Evolutionary conservation across 1,140 invertebrate species (phyloP), one percentile per base, ranked within the genome.

Genomic region (Lepidurus arcticus): DNA sequence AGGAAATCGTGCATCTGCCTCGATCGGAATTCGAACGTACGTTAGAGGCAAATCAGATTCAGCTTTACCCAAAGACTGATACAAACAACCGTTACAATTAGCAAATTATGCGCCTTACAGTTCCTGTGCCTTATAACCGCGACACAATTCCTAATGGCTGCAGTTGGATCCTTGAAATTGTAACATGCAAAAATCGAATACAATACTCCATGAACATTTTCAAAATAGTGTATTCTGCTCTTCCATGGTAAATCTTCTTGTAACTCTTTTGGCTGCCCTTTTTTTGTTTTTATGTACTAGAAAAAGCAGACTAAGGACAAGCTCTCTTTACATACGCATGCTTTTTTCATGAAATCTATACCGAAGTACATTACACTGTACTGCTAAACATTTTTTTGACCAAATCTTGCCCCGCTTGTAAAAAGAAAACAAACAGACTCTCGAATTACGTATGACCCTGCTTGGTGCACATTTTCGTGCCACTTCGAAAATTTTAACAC

Each of bases 31-130:
- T 76, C 85, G 89, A 78, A 89, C 91, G 44, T 94, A 94, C 84
- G 91, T 90, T 13, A 85, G 93, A 73, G 93, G 93, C 21, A 94
- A 95, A 86, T 94, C 93, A 84, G 92, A 94, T 82, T 92, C 91
- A 81, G 92, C 92, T 47, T 85, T 94, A 81, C 92, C 92, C 21
- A 94, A 94, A 76, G 82, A 84, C 78, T 82, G 45, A 44, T 73
- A 65, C 1, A 7, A 16, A n/a, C 6, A 1, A 65, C 53, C 13
- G 21, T 65, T 21, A 13, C 53, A 65, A 7, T 7, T 6, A n/a
- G 21, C 13, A 65, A n/a, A 10, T 47, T 13, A 21, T 16, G 16
- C 8, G 21, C 5, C 9, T 16, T 34, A 34, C 53, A 65, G 8
- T 21, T 65, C 13, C 53, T 65, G 6, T 11, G 53, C 53, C 21